Percentiles rank a stretch among this genome's conserved stretches.
Conservation (phyloP, 2,113 vertebrate genomes). For the Arizona elegans region DNA sequence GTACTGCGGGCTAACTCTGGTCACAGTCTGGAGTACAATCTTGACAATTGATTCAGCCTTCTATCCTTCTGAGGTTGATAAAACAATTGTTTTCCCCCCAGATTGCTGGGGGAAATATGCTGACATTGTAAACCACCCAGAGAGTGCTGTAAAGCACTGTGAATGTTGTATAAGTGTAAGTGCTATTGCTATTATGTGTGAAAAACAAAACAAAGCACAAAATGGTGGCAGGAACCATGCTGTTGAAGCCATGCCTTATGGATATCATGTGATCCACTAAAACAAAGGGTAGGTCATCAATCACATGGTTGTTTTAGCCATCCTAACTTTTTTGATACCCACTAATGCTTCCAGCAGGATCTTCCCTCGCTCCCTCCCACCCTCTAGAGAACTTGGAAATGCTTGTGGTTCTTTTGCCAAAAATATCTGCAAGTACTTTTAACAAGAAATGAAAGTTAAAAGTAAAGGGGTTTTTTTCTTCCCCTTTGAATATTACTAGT, state of each 20-base stretch:
- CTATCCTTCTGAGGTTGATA: neutral
- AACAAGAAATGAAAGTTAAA: neutral
- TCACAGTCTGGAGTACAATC: neutral
- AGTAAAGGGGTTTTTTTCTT: neutral
- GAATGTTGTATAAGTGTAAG: neutral
- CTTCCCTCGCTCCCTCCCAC: rapidly evolving
- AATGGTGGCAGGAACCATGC: neutral
- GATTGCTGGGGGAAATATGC: neutral
- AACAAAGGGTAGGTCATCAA: neutral
- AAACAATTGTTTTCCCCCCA: neutral
- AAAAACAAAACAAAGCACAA: neutral
- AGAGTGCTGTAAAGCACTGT: neutral
- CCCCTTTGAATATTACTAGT: neutral
- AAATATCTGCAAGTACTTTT: neutral
- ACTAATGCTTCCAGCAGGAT: neutral
- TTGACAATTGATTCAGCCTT: neutral
- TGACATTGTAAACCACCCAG: neutral
- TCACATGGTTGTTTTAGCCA: neutral
- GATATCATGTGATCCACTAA: neutral
- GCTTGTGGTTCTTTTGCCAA: neutral
- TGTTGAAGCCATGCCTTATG: neutral
- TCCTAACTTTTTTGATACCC: neutral
- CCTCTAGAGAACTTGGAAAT: neutral
- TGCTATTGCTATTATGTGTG: neutral
- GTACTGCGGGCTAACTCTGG: neutral